Evolutionary conservation across 2,888 invertebrate genomes (phyloP).

Genomic region (Balanococcus diminutus): DNA sequence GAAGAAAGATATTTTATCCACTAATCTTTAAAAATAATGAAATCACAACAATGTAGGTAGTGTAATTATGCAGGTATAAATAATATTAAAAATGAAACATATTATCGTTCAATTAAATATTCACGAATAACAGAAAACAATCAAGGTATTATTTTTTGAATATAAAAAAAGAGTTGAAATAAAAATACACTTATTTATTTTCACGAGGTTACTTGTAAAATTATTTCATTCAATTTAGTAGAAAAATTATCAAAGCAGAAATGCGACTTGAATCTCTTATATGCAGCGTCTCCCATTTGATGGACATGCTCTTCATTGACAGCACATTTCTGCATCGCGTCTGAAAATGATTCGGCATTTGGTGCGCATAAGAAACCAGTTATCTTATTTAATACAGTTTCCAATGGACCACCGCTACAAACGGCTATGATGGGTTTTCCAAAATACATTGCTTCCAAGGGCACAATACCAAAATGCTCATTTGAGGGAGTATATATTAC

Average conservation of each 20-base stretch:
- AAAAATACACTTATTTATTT: no score
- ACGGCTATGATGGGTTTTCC: slow-evolving; percentile 92
- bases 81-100: no score
- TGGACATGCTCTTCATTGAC: slow-evolving; percentile 66
- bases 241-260: slow-evolving; percentile 87
- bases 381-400: slow-evolving; percentile 80
- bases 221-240: slow-evolving; percentile 67
- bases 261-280: slow-evolving; percentile 73
- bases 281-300: slow-evolving; percentile 78
- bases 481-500: slow-evolving; percentile 93
- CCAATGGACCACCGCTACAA: slow-evolving; percentile 93
- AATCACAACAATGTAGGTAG: no score
- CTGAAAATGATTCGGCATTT: slow-evolving; percentile 73
- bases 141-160: no score
- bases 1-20: no score
- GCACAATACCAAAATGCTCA: slow-evolving; percentile 99
- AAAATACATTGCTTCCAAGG: slow-evolving; percentile 96
- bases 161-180: no score
- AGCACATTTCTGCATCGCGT: slow-evolving; percentile 75
- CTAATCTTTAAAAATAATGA: no score
- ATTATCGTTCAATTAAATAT: no score
- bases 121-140: no score
- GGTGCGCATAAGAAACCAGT: slow-evolving; percentile 83
- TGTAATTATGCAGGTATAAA: no score
- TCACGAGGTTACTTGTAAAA: no score